phyloP scores from a whole-genome alignment of 2,888 invertebrate genomes.

The Carpatolechia fugitivella region DNA sequence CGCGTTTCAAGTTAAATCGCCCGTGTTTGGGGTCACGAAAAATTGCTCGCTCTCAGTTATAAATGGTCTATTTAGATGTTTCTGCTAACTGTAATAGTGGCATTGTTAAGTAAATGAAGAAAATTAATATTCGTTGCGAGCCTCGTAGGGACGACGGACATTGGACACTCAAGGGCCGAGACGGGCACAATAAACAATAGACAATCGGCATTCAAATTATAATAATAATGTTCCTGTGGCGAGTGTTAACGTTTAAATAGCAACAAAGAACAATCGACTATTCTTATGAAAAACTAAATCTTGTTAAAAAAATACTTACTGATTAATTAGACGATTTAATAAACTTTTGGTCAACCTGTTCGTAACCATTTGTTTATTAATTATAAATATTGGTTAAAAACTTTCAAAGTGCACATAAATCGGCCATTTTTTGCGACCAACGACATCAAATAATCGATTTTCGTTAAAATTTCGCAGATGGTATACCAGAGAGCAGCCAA shows the following conservation, averaged over 20 bases:
- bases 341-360: too few relatives aligned
- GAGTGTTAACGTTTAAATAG: neutral
- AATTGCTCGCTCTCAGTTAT: constrained; percentile 29
- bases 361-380: too few relatives aligned
- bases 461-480: constrained; percentile 3
- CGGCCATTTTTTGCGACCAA: too few relatives aligned
- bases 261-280: neutral
- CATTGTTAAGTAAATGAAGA: constrained; percentile 68
- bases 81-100: constrained; percentile 53
- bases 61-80: constrained; percentile 72
- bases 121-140: constrained; percentile 49
- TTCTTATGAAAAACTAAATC: neutral
- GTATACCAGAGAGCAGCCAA: neutral
- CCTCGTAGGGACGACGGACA: constrained; percentile 15
- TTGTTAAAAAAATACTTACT: too few relatives aligned
- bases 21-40: constrained; percentile 48
- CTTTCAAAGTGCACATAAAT: too few relatives aligned
- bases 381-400: too few relatives aligned
- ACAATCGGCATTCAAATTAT: constrained; percentile 1
- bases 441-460: neutral
- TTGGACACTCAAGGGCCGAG: constrained; percentile 16
- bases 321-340: too few relatives aligned
- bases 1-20: constrained; percentile 76
- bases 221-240: constrained; percentile 5
- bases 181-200: constrained; percentile 13